phyloP scores from a whole-genome alignment of 2,797 vertebrate species.

The Nyctibius grandis region DNA sequence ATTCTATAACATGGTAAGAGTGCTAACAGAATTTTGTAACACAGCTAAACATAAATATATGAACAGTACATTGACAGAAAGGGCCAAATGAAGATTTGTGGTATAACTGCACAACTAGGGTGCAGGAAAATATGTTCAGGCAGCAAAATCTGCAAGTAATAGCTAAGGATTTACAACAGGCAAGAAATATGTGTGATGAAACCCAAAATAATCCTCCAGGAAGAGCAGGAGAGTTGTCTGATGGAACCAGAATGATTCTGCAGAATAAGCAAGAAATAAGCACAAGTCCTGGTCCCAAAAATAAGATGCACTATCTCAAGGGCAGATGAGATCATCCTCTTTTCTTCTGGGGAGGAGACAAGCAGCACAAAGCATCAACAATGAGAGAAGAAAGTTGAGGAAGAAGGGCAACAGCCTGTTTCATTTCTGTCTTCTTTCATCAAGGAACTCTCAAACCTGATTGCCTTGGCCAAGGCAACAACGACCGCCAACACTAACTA shows the following conservation, averaged over 20 bases:
- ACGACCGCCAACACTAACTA: background rate
- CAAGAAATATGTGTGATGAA: background rate
- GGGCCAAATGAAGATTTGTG: background rate
- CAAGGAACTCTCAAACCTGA: background rate
- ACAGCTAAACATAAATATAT: background rate
- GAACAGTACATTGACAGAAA: background rate
- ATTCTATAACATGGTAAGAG: background rate
- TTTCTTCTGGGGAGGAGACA: rapidly evolving
- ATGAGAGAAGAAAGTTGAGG: background rate
- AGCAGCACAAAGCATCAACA: background rate
- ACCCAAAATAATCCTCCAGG: background rate
- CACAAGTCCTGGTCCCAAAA: background rate
- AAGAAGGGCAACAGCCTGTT: background rate
- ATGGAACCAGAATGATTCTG: background rate
- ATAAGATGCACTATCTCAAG: background rate
- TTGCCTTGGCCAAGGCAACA: background rate
- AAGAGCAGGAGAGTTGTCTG: background rate
- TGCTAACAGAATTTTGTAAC: background rate
- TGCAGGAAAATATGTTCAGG: background rate
- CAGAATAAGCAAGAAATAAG: background rate
- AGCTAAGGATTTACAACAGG: background rate
- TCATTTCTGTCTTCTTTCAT: background rate
- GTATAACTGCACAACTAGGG: background rate
- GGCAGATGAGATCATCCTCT: background rate
- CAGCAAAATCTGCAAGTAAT: background rate